A percentile compares a stretch with the other conserved stretches of the same genome.
Conservation (phyloP, 1,140 invertebrate species). For the Diploscapter pachys region DNA sequence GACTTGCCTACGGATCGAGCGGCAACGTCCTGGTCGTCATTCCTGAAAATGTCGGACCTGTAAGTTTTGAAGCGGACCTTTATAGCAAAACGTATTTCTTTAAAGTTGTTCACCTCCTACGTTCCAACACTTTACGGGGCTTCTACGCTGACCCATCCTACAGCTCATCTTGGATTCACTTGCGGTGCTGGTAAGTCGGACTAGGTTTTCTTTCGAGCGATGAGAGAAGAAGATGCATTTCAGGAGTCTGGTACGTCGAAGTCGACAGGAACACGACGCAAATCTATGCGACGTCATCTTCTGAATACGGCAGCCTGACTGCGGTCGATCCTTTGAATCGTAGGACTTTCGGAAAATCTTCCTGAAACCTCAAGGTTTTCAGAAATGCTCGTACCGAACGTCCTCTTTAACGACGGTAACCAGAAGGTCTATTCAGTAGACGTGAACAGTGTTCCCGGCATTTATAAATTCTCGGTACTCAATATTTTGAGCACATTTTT, state of each 20-base stretch:
- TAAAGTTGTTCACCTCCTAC: conserved; percentile 23
- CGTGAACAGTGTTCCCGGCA: conserved; percentile 12
- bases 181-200: conserved; percentile 9
- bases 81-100: neutral
- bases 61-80: neutral
- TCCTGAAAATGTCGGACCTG: neutral
- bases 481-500: neutral
- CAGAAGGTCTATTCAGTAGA: conserved; percentile 21
- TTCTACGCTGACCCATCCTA: conserved; percentile 25
- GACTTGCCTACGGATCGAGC: conserved; percentile 1
- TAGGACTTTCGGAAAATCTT: neutral
- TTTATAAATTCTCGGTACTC: conserved; percentile 5
- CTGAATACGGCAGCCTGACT: conserved; percentile 15
- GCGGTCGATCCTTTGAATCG: conserved; percentile 15
- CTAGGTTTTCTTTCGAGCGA: no score
- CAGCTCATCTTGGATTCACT: conserved; percentile 6
- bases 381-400: conserved; percentile 3
- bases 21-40: conserved; percentile 8
- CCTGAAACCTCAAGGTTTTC: neutral
- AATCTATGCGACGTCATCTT: conserved; percentile 15
- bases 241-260: conserved; percentile 14
- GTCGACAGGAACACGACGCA: conserved; percentile 26
- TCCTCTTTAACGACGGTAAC: neutral
- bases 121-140: conserved; percentile 26
- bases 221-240: no score